These are phyloP conservation scores for Brachionus calyciflorus DNA, from an alignment of 1,140 invertebrate genomes.

Conservation along the genomic window DNA sequence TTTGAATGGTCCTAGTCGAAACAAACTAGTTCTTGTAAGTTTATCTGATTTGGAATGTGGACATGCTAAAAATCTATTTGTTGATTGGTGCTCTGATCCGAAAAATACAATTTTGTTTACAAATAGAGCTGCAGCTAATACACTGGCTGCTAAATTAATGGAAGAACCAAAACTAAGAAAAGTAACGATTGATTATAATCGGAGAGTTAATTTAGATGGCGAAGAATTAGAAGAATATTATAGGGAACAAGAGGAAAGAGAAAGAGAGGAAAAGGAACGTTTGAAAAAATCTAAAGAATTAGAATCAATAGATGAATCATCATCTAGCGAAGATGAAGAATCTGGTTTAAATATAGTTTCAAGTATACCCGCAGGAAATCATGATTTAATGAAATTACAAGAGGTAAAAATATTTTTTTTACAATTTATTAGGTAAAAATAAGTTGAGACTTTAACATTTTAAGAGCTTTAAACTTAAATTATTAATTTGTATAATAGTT, in stretches of 20 bases:
- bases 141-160: constrained; percentile 78
- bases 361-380: constrained; percentile 11
- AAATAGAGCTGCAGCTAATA: constrained; percentile 67
- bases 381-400: constrained; percentile 43
- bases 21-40: constrained; percentile 83
- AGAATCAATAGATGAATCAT: constrained; percentile 44
- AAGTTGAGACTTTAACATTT: background rate
- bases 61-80: constrained; percentile 89
- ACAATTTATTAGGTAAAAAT: background rate
- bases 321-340: constrained; percentile 37
- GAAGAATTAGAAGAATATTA: constrained; percentile 84
- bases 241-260: constrained; percentile 57
- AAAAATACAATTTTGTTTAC: constrained; percentile 95
- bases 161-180: constrained; percentile 73
- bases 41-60: constrained; percentile 92
- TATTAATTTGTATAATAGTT: too few relatives aligned
- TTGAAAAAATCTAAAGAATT: constrained; percentile 52
- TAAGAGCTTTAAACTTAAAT: too few relatives aligned
- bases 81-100: constrained; percentile 85
- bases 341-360: background rate
- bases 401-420: constrained; percentile 1
- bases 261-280: constrained; percentile 57
- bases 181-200: constrained; percentile 54
- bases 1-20: constrained; percentile 84
- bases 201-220: constrained; percentile 76